phyloP scores from a whole-genome alignment of 2,113 vertebrate species.

The cattle (Bos taurus) region DNA sequence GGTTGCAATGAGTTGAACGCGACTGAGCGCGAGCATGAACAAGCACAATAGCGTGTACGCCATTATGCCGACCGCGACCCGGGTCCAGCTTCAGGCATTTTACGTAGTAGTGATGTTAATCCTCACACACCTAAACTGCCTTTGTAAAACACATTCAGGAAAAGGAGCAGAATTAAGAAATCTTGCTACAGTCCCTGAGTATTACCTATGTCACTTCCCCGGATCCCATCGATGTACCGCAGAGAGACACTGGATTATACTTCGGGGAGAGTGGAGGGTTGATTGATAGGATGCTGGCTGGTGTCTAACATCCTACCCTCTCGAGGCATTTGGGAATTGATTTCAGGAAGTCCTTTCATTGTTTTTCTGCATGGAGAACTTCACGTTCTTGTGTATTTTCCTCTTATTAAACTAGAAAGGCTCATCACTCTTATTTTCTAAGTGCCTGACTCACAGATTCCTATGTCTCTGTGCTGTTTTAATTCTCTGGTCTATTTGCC shows the following conservation, averaged over 20 bases:
- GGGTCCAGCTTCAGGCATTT: not conserved
- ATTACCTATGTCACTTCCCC: not conserved
- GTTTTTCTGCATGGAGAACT: constrained; percentile 7
- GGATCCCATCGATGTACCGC: not conserved
- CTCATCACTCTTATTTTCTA: not conserved
- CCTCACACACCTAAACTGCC: not conserved
- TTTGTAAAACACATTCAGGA: not conserved
- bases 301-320: not conserved
- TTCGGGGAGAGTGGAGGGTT: not conserved
- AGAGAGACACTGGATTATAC: not conserved
- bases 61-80: rapidly evolving
- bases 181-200: not conserved
- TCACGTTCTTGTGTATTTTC: not conserved
- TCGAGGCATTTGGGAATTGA: constrained; percentile 28
- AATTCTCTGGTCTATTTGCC: not conserved
- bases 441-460: not conserved
- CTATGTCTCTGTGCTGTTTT: not conserved
- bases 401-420: constrained; percentile 51
- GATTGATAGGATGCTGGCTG: not conserved
- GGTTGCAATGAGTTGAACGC: not conserved
- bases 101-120: not conserved
- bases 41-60: rapidly evolving
- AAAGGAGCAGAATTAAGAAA: not conserved
- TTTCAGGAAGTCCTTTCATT: constrained; percentile 7
- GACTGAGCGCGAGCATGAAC: not conserved